Evolutionary conservation across 2,888 invertebrate genomes (phyloP).

Genomic region (Cylindroiulus punctatus): DNA sequence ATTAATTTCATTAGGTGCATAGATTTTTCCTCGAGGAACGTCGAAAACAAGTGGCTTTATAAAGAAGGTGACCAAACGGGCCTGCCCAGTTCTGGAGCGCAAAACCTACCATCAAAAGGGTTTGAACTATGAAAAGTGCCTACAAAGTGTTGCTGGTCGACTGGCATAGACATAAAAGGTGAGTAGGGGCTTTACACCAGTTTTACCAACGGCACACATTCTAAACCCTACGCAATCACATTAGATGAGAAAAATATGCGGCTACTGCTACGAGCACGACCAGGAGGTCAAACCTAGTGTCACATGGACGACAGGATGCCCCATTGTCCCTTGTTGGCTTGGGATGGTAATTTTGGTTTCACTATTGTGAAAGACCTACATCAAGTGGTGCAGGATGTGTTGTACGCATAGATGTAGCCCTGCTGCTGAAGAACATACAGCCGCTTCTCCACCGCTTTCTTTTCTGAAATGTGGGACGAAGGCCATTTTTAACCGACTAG

Average conservation of each 20-base stretch:
- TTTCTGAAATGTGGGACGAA: slow-evolving; percentile 74
- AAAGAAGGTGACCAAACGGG: neutral
- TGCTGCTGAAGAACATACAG: slow-evolving; percentile 84
- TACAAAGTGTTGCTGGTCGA: neutral
- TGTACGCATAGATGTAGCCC: slow-evolving; percentile 73
- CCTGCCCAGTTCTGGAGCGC: neutral
- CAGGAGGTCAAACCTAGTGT: neutral
- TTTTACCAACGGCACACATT: neutral
- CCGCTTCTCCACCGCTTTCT: slow-evolving; percentile 95
- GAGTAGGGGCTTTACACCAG: neutral
- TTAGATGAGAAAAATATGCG: slow-evolving; percentile 1
- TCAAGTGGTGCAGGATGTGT: slow-evolving; percentile 57
- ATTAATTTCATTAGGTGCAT: no score
- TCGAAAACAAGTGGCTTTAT: neutral
- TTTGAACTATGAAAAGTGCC: slow-evolving; percentile 11
- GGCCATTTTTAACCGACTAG: neutral
- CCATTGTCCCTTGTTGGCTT: neutral
- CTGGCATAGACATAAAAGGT: neutral
- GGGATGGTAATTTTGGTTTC: neutral
- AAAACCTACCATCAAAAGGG: neutral
- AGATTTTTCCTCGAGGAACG: neutral
- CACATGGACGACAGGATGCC: neutral
- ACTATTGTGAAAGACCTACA: neutral
- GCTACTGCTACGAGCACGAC: neutral
- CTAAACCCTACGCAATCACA: neutral